Evolutionary conservation across 1,140 invertebrate species (phyloP), one percentile per base, ranked within the genome.

Genomic region (Drosophila takahashii): DNA sequence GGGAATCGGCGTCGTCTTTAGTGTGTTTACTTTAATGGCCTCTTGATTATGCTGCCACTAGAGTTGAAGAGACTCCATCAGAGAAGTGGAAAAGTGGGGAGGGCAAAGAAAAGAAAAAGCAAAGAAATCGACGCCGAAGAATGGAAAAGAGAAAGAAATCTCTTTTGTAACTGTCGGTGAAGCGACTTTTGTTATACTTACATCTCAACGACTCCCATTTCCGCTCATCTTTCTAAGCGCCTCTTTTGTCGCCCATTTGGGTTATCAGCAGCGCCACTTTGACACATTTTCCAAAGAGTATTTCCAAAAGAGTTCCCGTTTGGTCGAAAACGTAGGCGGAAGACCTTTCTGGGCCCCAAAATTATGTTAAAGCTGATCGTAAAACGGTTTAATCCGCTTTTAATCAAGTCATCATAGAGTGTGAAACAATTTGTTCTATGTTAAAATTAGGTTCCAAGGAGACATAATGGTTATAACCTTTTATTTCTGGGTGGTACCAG

Each of bases 1-100:
- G 58, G 44, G 58, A 13, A 47, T 32, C 37, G 71, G 58, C 59
- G 27, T 60, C 72, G 44, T 74, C 61, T 69, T 47, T 73, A 60
- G 22, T 67, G 67, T 66, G 57, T 77, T 72, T 77, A 74, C 75
- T 64, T 81, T 86, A 87, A 87, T 87, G 83, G 85, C 79, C 65
- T 66, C 75, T 87, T 87, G 83, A 86, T 87, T 85, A 74, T 73
- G 64, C 56, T 37, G 48, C 60, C 45, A 44, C 32, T 37, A 50
- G 47, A 74, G 36, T 50, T 51, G 47, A 27, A 57, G 42, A 69
- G 54, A 42, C 47, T 45, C 64, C 66, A 70, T 70, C 64, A 76
- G 59, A 62, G 48, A 52, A 36, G 53, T 58, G 59, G 51, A 65
- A 59, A 64, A 65, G 56, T 34, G 11, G 11, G 44, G 22, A 22